Conservation (phyloP, 2,113 vertebrate genomes). For the Pristiophorus japonicus region DNA sequence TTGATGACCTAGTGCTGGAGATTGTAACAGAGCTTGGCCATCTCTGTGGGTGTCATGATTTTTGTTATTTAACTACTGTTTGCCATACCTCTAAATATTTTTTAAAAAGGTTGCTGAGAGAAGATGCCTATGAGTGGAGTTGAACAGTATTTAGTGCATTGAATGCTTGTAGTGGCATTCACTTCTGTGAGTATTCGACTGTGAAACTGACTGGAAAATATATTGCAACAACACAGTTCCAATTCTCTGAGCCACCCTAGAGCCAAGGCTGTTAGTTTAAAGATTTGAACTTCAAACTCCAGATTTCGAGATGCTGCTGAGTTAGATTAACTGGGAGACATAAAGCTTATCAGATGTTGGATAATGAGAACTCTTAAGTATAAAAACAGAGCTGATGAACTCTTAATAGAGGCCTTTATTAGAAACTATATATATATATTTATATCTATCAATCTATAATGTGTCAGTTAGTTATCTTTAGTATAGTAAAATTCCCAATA, state of each 20-base stretch:
- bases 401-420: too few species aligned
- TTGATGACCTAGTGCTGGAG: background rate
- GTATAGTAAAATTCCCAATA: background rate
- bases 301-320: background rate
- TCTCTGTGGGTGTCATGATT: background rate
- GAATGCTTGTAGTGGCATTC: background rate
- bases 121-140: background rate
- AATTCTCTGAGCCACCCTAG: background rate
- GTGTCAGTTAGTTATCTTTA: background rate
- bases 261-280: background rate
- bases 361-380: background rate
- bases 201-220: background rate
- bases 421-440: too few species aligned
- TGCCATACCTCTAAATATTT: background rate
- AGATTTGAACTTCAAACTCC: background rate
- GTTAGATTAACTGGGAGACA: background rate
- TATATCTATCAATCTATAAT: too few species aligned
- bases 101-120: background rate
- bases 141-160: background rate
- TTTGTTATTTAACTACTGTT: background rate
- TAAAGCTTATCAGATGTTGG: too few species aligned
- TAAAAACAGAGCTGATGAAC: too few species aligned
- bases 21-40: background rate
- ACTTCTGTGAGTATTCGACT: background rate
- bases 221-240: background rate